Evolutionary conservation across 2,113 vertebrate genomes (phyloP).

Genomic region (Caloenas nicobarica): DNA sequence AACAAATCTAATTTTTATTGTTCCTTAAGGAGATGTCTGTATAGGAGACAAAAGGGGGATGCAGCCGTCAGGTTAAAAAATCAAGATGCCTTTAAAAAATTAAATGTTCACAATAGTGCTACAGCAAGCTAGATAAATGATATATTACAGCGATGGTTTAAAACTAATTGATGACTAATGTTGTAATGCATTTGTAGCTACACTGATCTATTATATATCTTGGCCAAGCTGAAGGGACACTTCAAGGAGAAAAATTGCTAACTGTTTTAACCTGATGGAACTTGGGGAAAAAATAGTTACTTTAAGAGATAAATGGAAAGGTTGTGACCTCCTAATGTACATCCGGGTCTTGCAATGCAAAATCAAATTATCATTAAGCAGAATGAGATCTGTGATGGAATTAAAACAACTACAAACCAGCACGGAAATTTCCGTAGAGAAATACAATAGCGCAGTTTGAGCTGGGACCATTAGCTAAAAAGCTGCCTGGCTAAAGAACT

Average conservation of each 20-base stretch:
- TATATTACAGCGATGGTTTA: constrained; percentile 77
- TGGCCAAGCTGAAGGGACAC: constrained; percentile 73
- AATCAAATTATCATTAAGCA: constrained; percentile 81
- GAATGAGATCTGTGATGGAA: constrained; percentile 59
- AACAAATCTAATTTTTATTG: constrained; percentile 84
- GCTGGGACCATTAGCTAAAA: neutral
- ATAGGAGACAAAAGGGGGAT: constrained; percentile 75
- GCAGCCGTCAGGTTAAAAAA: constrained; percentile 71
- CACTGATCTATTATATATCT: constrained; percentile 80
- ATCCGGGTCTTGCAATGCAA: constrained; percentile 73
- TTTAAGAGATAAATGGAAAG: constrained; percentile 77
- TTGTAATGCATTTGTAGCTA: constrained; percentile 81
- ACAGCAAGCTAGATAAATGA: constrained; percentile 78
- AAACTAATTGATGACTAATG: constrained; percentile 85
- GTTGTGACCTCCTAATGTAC: constrained; percentile 75
- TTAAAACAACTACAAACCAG: constrained; percentile 37
- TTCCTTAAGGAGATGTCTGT: constrained; percentile 78
- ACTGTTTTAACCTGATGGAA: constrained; percentile 81
- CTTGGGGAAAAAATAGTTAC: constrained; percentile 74
- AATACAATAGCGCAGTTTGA: neutral
- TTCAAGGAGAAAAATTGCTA: constrained; percentile 83
- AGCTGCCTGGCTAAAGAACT: constrained; percentile 6
- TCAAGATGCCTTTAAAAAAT: constrained; percentile 79
- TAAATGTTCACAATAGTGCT: constrained; percentile 77
- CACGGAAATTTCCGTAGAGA: constrained; percentile 27